Conservation (phyloP, 2,888 invertebrate species). For the Agapostemon virescens region DNA sequence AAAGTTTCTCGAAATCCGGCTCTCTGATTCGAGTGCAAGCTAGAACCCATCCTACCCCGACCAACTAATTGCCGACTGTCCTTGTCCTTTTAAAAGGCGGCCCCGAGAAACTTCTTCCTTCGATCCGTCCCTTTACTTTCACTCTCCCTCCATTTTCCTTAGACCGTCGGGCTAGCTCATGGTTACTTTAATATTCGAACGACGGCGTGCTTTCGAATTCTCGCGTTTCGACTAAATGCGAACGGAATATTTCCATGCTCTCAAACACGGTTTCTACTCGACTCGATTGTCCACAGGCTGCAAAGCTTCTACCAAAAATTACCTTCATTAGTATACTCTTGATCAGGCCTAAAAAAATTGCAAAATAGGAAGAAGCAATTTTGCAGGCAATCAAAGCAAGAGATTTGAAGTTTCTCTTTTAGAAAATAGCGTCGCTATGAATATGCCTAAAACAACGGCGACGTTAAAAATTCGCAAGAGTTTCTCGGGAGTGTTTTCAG, state of each 20-base stretch:
- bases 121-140: not conserved
- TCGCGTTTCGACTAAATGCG: not conserved
- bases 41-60: not conserved
- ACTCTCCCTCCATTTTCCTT: not conserved
- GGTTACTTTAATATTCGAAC: not conserved
- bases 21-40: slow-evolving; percentile 23
- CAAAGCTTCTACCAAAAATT: not conserved
- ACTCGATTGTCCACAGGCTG: not conserved
- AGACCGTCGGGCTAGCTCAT: not conserved
- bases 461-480: not conserved
- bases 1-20: slow-evolving; percentile 23
- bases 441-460: not conserved
- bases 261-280: not conserved
- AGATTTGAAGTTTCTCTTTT: not conserved
- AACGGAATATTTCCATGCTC: not conserved
- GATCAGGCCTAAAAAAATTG: not conserved
- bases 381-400: not conserved
- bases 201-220: not conserved
- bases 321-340: not conserved
- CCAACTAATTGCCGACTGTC: slow-evolving; percentile 29
- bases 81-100: slow-evolving; percentile 10
- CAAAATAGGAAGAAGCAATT: not conserved
- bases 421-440: not conserved
- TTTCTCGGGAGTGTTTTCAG: not conserved
- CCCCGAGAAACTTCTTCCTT: slow-evolving; percentile 20